phyloP scores from a whole-genome alignment of 2,797 vertebrate genomes.

The Notolepis coatsorum region DNA sequence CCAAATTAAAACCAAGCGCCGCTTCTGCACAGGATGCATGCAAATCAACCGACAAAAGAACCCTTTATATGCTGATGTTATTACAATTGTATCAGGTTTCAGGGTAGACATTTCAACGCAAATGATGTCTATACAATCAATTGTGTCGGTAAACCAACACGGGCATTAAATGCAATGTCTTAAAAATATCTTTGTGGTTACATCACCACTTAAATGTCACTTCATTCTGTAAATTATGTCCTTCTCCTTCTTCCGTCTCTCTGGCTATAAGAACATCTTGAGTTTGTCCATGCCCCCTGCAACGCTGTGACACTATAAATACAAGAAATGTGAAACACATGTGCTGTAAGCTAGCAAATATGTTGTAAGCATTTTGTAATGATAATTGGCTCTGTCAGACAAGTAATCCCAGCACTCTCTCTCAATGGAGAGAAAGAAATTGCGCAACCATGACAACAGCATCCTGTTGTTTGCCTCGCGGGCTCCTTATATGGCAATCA shows the following conservation, averaged over 20 bases:
- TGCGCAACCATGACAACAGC: conserved; percentile 71
- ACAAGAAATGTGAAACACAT: conserved; percentile 71
- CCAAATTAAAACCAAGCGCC: conserved; percentile 5
- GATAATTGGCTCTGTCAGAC: conserved; percentile 70
- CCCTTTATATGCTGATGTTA: too few species aligned
- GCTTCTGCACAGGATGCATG: neutral
- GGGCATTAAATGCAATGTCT: too few species aligned
- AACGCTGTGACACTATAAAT: conserved; percentile 56
- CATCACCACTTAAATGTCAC: too few species aligned
- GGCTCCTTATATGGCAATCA: conserved; percentile 73
- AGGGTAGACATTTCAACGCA: too few species aligned
- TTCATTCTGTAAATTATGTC: conserved; percentile 23
- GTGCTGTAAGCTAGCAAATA: conserved; percentile 63
- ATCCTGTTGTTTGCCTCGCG: conserved; percentile 50
- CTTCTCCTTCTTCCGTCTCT: conserved; percentile 34
- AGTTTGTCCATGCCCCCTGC: conserved; percentile 66
- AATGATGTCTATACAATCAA: too few species aligned
- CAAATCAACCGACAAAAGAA: too few species aligned
- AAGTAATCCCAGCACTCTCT: conserved; percentile 57
- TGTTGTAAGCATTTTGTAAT: conserved; percentile 73
- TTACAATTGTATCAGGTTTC: too few species aligned
- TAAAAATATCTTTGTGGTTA: too few species aligned
- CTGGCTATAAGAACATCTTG: conserved; percentile 36
- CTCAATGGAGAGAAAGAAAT: conserved; percentile 65
- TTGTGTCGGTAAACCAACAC: too few species aligned